Base-by-base conservation (phyloP, 2,888 invertebrate species). In the Chrysomela aeneicollis region DNA sequence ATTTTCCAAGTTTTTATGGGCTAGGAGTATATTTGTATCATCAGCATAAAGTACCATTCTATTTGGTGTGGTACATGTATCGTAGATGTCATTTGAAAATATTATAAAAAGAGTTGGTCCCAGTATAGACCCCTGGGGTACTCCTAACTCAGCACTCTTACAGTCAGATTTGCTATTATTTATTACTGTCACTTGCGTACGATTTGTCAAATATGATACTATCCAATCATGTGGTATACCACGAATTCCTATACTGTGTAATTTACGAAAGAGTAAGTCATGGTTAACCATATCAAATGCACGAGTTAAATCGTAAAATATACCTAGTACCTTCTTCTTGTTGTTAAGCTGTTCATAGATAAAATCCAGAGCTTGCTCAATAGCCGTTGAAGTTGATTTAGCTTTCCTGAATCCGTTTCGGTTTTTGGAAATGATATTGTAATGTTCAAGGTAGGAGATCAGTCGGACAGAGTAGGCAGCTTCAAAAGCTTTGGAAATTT, bases 401-500 rank as follows among this genome's bases (percentile, higher is more conserved):
- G 53, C 53, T 53, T 53, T 53, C 53, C 53, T 17, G 53, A 53
- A 53, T 53, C 53, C 1, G 19, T 53, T 53, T 53, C 17, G 53
- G 53, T 53, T 53, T n/a, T n/a, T n/a, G 35, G 19, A 53, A n/a
- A 37, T 53, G 32, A 53, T 53, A 19, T 53, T 53, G 53, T 53
- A 19, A 35, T 37, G 53, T 53, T 53, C 35, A 53, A 53, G 53
- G 53, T 53, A 53, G 17, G 30, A 53, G 35, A 35, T 53, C 53
- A 53, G 19, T 53, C 37, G 53, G 19, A 53, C 35, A 32, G 53
- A 35, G 53, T 53, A 53, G 49, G 58, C 58, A 49, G 49, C 58
- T 49, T 59, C 32, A 18, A 50, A 59, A 15, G 32, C 49, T 59
- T 59, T 59, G 32, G 50, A 59, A 19, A 59, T 49, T 32, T 59